Percentiles rank a stretch among this genome's conserved stretches.
phyloP scores from a whole-genome alignment of 2,113 vertebrate species.

The Panurus biarmicus region DNA sequence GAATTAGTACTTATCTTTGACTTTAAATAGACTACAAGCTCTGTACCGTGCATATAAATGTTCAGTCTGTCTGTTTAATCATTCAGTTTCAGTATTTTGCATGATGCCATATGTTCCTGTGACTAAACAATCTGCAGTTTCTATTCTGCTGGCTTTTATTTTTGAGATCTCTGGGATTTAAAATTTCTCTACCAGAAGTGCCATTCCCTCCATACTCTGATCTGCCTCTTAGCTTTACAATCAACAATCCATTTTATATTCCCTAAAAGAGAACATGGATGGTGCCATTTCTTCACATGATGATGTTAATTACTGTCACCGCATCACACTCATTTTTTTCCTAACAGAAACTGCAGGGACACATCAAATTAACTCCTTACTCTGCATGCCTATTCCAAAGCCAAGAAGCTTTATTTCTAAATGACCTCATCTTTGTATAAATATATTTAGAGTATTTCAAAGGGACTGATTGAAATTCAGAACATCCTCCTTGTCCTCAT shows the following conservation, averaged over 20 bases:
- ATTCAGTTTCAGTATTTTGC: constrained; percentile 58
- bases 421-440: neutral
- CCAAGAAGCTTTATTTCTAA: neutral
- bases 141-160: constrained; percentile 52
- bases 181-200: neutral
- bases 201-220: neutral
- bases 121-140: constrained; percentile 55
- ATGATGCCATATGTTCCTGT: constrained; percentile 61
- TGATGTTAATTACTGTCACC: neutral
- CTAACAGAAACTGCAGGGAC: neutral
- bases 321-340: neutral
- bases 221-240: neutral
- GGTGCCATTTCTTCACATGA: neutral
- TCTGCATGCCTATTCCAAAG: neutral
- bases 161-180: constrained; percentile 44
- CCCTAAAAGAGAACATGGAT: neutral
- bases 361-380: neutral
- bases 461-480: neutral
- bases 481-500: neutral
- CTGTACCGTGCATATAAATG: constrained; percentile 47
- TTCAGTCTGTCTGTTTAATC: constrained; percentile 57
- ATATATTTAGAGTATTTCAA: neutral
- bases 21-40: constrained; percentile 51
- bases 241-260: neutral
- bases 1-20: constrained; percentile 48